Conservation (phyloP, 2,797 vertebrate genomes). For the Takifugu ocellatus region DNA sequence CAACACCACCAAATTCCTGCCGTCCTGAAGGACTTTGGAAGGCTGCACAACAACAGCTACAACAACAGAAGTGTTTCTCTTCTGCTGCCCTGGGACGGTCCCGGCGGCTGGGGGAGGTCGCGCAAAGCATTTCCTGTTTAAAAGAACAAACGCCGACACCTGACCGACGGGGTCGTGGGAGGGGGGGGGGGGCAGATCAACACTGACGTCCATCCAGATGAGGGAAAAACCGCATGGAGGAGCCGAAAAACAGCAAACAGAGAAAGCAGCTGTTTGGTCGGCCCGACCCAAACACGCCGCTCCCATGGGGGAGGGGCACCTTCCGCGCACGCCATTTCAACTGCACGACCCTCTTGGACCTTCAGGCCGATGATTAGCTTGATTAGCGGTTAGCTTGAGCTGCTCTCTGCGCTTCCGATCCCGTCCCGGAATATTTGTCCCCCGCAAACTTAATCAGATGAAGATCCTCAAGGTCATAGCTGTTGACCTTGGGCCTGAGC, state of each 20-base stretch:
- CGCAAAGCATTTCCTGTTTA: slow-evolving; percentile 50
- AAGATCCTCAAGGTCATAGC: no score
- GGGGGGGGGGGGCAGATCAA: background rate
- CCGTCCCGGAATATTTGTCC: no score
- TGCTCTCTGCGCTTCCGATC: no score
- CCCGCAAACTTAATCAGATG: no score
- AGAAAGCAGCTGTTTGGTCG: background rate
- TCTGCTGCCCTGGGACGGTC: slow-evolving; percentile 12
- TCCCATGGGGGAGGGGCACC: no score
- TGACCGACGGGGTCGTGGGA: slow-evolving; percentile 40
- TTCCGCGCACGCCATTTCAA: no score
- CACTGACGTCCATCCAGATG: slow-evolving; percentile 7
- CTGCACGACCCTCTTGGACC: no score
- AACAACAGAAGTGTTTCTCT: slow-evolving; percentile 35
- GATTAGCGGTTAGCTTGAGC: no score
- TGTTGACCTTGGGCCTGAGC: no score
- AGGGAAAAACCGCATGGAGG: no score
- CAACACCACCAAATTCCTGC: slow-evolving; percentile 1
- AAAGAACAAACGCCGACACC: slow-evolving; percentile 36
- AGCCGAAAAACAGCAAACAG: background rate
- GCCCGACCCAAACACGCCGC: no score
- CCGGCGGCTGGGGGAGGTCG: slow-evolving; percentile 27
- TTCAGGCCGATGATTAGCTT: no score
- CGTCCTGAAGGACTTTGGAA: background rate
- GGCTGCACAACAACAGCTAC: slow-evolving; percentile 29